Conservation (phyloP, 2,113 vertebrate species). For the Martes martes region DNA sequence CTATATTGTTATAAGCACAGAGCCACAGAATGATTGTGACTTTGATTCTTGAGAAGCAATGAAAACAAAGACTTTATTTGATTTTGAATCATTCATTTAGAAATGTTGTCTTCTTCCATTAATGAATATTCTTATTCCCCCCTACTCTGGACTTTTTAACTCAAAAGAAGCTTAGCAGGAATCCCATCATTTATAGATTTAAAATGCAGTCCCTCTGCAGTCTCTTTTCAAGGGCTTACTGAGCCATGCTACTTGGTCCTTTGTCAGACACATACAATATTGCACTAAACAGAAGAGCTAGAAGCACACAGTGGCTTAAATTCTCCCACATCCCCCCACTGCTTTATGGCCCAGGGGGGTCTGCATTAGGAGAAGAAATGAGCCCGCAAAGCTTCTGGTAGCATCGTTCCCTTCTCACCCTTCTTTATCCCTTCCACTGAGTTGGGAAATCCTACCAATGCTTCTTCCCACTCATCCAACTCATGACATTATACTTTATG, state of each 20-base stretch:
- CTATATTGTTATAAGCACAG: conserved; percentile 6
- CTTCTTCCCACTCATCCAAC: not conserved
- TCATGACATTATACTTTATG: not conserved
- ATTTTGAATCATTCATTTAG: conserved; percentile 2
- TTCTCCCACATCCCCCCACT: not conserved
- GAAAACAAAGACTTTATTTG: conserved; percentile 61
- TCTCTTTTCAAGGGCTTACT: not conserved
- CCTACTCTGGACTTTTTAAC: not conserved
- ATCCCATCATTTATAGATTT: conserved; percentile 19
- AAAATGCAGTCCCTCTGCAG: not conserved
- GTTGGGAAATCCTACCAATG: not conserved
- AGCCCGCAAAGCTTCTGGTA: not conserved
- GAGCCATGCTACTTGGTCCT: not conserved
- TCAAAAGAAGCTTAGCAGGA: conserved; percentile 28
- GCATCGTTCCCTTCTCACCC: no score
- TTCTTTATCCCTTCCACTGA: not conserved
- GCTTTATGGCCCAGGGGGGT: not conserved
- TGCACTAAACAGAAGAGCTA: not conserved
- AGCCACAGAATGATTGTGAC: conserved; percentile 3
- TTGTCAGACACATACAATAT: not conserved
- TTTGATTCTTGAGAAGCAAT: conserved; percentile 45
- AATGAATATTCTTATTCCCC: not conserved
- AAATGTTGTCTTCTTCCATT: not conserved
- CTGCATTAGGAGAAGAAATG: not conserved
- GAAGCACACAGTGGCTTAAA: not conserved